These are phyloP conservation scores for Archilochus colubris DNA, from an alignment of 2,113 vertebrate species.

Conservation along the genomic window DNA sequence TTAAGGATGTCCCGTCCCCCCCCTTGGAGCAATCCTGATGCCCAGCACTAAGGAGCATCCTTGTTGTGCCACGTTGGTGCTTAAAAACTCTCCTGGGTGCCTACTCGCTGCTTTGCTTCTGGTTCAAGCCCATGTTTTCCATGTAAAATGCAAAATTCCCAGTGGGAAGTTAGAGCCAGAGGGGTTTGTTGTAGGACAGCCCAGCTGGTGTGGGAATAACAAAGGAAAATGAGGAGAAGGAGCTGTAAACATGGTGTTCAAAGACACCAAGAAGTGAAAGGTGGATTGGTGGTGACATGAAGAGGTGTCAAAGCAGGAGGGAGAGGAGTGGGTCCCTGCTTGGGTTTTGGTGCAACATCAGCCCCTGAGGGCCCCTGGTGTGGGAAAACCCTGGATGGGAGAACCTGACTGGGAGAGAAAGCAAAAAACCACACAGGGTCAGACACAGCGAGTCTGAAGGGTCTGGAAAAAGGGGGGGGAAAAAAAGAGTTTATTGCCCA, in stretches of 20 bases:
- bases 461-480: neutral
- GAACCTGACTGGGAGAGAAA: neutral
- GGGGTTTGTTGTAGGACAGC: neutral
- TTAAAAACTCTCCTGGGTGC: neutral
- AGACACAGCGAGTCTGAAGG: neutral
- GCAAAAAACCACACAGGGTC: neutral
- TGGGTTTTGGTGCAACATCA: neutral
- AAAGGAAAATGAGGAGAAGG: neutral
- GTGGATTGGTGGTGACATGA: neutral
- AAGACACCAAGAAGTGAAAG: neutral
- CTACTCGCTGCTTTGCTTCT: neutral
- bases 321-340: neutral
- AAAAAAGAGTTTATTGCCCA: neutral
- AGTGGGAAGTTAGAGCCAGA: neutral
- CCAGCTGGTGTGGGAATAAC: neutral
- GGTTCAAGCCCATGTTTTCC: neutral
- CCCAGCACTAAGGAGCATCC: neutral
- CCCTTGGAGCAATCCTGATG: neutral
- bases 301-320: neutral
- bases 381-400: neutral
- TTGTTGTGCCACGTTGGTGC: rapidly evolving
- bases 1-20: too few relatives aligned
- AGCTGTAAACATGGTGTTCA: neutral
- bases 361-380: rapidly evolving
- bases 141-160: neutral